These are phyloP conservation scores for Takifugu flavidus DNA, from an alignment of 2,113 vertebrate species.

Conservation along the genomic window DNA sequence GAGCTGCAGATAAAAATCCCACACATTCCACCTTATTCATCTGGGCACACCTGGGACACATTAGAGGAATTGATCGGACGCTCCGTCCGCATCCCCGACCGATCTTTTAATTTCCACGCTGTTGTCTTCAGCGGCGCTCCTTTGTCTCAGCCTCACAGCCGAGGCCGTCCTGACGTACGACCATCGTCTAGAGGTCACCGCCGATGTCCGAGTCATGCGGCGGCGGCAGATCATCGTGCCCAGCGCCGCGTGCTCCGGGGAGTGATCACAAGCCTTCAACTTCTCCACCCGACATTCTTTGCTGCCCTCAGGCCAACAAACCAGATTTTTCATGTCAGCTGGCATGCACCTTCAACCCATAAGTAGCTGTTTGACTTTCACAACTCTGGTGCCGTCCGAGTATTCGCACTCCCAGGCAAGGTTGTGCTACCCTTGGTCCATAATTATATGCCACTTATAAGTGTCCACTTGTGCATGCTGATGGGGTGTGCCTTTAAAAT, in stretches of 20 bases:
- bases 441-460: conserved; percentile 76
- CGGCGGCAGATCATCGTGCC: conserved; percentile 61
- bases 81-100: neutral
- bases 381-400: conserved; percentile 72
- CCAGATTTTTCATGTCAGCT: conserved; percentile 81
- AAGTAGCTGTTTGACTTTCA: conserved; percentile 83
- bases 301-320: conserved; percentile 73
- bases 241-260: conserved; percentile 68
- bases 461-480: conserved; percentile 74
- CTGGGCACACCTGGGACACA: neutral
- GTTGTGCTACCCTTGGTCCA: conserved; percentile 75
- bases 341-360: conserved; percentile 75
- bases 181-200: conserved; percentile 73
- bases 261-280: conserved; percentile 69
- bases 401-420: conserved; percentile 71
- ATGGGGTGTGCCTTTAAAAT: conserved; percentile 64
- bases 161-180: conserved; percentile 37
- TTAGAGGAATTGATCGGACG: neutral
- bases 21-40: too few species aligned
- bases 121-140: neutral
- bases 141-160: conserved; percentile 27
- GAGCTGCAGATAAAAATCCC: too few species aligned
- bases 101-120: neutral
- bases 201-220: conserved; percentile 63
- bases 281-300: conserved; percentile 68